Evolutionary conservation across 2,113 vertebrate genomes (phyloP).

Genomic region (Corynorhinus townsendii): DNA sequence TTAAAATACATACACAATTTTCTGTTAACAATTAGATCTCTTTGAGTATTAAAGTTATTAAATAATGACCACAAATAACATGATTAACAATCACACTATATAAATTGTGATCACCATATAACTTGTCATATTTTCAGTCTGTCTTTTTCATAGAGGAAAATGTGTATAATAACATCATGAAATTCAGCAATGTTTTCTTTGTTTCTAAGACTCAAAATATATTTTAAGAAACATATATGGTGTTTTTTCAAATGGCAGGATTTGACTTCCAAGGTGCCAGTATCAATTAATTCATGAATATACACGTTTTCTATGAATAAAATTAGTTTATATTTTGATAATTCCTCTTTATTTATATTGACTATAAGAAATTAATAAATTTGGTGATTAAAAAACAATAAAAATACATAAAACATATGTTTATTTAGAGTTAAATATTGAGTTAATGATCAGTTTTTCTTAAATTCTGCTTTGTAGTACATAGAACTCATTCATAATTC

Average conservation of each 20-base stretch:
- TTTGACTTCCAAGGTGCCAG: neutral
- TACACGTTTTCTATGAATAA: slow-evolving; percentile 12
- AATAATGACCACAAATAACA: neutral
- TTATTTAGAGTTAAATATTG: neutral
- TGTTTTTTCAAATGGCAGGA: neutral
- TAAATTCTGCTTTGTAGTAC: neutral
- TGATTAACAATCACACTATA: neutral
- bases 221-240: neutral
- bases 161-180: neutral
- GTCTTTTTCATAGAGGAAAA: neutral
- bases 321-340: neutral
- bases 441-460: neutral
- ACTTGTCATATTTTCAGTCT: neutral
- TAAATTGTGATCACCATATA: neutral
- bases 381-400: neutral
- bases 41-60: slow-evolving; percentile 27
- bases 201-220: neutral
- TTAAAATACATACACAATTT: neutral
- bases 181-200: neutral
- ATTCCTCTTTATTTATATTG: neutral
- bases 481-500: neutral
- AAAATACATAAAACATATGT: neutral
- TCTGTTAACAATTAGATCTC: neutral
- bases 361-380: neutral
- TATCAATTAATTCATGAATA: neutral